phyloP scores from a whole-genome alignment of 2,888 invertebrate species.

The Caenorhabditis angaria region DNA sequence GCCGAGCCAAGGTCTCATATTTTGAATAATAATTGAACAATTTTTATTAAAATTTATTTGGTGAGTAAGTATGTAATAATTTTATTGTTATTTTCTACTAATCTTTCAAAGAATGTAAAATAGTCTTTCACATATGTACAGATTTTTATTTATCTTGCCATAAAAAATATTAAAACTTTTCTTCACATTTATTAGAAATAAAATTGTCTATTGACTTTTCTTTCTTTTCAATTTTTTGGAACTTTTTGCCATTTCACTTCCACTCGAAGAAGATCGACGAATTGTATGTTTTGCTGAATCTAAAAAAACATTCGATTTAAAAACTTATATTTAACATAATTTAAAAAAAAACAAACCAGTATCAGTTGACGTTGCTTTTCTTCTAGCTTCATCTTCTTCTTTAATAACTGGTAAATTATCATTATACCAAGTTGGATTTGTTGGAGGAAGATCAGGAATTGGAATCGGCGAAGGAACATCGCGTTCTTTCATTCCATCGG shows the following conservation, averaged over 20 bases:
- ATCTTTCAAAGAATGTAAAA: no score
- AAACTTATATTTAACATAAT: neutral
- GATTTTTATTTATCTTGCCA: neutral
- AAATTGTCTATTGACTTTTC: slow-evolving; percentile 15
- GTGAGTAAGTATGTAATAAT: slow-evolving; percentile 4
- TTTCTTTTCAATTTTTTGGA: slow-evolving; percentile 16
- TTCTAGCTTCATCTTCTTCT: slow-evolving; percentile 51
- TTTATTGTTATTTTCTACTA: no score
- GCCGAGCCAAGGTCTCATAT: no score
- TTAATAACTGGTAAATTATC: slow-evolving; percentile 58
- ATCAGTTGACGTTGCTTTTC: slow-evolving; percentile 27
- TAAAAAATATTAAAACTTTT: neutral
- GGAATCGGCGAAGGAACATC: slow-evolving; percentile 13
- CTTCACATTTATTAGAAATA: neutral
- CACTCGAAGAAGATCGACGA: slow-evolving; percentile 21
- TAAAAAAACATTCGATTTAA: slow-evolving; percentile 3
- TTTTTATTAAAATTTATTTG: no score
- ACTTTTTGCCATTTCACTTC: slow-evolving; percentile 16
- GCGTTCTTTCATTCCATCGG: slow-evolving; percentile 38
- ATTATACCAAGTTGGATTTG: slow-evolving; percentile 35
- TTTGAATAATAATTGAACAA: no score
- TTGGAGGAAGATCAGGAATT: neutral
- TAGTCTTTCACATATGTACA: neutral
- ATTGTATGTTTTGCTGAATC: slow-evolving; percentile 22
- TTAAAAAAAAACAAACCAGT: neutral